Base-by-base conservation (phyloP, 2,113 vertebrate genomes). In the Leuciscus idus region DNA sequence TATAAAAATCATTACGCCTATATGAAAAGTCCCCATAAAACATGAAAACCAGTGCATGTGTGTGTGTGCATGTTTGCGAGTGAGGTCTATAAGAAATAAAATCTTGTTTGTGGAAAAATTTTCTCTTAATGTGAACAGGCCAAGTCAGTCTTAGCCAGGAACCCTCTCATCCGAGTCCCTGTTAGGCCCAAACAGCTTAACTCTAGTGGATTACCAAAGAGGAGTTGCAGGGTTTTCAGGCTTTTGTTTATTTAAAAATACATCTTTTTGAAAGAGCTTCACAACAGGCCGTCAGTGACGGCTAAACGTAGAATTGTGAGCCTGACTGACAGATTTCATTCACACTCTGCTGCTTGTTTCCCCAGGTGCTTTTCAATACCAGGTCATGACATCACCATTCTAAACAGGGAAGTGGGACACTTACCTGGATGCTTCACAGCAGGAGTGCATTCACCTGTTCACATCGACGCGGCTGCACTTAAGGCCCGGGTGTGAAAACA, bases 381-480 rank as follows among this genome's bases (percentile, higher is more conserved):
- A 1, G 57, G 78, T 74, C 68, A 28, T 28, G 23, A 46, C 83
- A 87, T 76, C n/a, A 39, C 70, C 84, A 55, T 75, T 75, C 62
- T 13, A 50, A 83, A 48, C 5, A n/a, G 61, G 55, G 81, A 87
- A 66, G 85, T 82, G 83, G 68, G 76, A 62, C 62, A 85, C 78
- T 85, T 85, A 87, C 85, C 88, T 86, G 82, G 59, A 84, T 5
- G 55, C 64, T 50, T 59, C 80, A 66, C 75, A 68, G 66, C 82
- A 28, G n/a, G 43, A 70, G 70, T 66, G 73, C 85, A 83, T 84
- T 62, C 84, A 82, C 88, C 77, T 85, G 83, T 86, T 89, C 88
- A 52, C 85, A 36, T 30, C 9, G 7, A 30, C 26, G 17, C 4
- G 50, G 50, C 4, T 73, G 72, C 85, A 52, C 73, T 83, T 83